These are phyloP conservation scores for Alosa sapidissima DNA, from an alignment of 2,797 vertebrate genomes.

Conservation along the genomic window DNA sequence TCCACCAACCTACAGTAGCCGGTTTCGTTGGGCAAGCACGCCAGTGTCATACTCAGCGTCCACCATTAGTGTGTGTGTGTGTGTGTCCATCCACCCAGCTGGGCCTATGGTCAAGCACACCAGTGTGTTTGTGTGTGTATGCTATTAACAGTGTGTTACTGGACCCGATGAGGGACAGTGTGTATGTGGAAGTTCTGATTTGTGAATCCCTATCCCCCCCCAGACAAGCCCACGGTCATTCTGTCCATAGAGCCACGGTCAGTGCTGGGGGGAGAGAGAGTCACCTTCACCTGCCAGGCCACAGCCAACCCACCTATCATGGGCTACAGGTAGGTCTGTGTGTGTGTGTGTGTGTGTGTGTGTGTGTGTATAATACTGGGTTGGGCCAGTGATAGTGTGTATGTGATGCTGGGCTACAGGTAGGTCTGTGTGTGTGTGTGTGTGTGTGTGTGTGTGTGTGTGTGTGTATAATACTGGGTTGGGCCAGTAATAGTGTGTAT, in stretches of 20 bases:
- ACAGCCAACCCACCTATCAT: constrained; percentile 92
- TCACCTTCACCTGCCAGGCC: constrained; percentile 90
- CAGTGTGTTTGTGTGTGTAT: not conserved
- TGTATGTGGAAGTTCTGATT: not conserved
- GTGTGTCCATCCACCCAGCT: not conserved
- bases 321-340: constrained; percentile 82
- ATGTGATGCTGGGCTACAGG: not conserved
- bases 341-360: not conserved
- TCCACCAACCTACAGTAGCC: no score
- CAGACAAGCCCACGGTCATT: constrained; percentile 90
- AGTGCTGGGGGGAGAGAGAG: constrained; percentile 89
- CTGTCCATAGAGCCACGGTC: constrained; percentile 94
- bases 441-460: not conserved
- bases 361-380: not conserved
- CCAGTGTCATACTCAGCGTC: no score
- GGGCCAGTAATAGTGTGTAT: no score
- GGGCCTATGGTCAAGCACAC: no score
- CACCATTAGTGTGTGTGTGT: not conserved
- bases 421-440: not conserved
- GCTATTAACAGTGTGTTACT: no score
- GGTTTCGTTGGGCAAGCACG: no score
- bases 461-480: no score
- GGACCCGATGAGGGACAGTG: not conserved
- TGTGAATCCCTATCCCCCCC: not conserved
- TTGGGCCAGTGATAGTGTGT: no score